Conservation (phyloP, 1,140 invertebrate species). For the Psilanteris sp. region DNA sequence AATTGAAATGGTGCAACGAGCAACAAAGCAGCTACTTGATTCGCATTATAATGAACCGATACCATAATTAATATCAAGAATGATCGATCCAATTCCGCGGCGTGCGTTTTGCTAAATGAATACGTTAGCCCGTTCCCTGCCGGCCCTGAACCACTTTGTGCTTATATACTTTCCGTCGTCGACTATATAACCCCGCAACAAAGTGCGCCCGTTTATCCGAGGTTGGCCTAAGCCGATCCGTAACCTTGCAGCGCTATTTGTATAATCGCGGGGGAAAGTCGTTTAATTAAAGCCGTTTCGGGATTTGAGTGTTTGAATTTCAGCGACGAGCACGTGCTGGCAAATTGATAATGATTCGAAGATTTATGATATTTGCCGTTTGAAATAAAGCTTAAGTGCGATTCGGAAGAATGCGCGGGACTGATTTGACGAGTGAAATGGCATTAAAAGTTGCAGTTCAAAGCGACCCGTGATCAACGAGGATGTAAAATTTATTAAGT, state of each 20-base stretch:
- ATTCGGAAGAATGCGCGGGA: no score
- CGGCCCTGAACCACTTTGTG: constrained; percentile 51
- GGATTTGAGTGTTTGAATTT: neutral
- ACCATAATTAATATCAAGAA: constrained; percentile 43
- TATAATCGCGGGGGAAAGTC: constrained; percentile 48
- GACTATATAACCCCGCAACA: constrained; percentile 35
- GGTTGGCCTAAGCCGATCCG: constrained; percentile 22
- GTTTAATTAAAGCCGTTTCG: neutral
- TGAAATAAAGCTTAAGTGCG: no score
- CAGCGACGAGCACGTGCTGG: neutral
- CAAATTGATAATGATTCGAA: constrained; percentile 1
- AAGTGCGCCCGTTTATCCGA: constrained; percentile 24
- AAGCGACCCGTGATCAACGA: no score
- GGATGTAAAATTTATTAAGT: no score
- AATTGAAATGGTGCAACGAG: constrained; percentile 40
- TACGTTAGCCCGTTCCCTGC: constrained; percentile 49
- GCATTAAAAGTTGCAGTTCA: no score
- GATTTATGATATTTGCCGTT: no score
- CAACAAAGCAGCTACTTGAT: constrained; percentile 36
- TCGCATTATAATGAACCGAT: constrained; percentile 22
- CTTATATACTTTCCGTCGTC: constrained; percentile 37
- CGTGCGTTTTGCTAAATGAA: constrained; percentile 40
- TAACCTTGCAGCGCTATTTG: constrained; percentile 41
- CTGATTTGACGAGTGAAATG: no score
- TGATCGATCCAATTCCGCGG: constrained; percentile 34